phyloP scores from a whole-genome alignment of 2,888 invertebrate genomes.

The Slavum lentiscoides region DNA sequence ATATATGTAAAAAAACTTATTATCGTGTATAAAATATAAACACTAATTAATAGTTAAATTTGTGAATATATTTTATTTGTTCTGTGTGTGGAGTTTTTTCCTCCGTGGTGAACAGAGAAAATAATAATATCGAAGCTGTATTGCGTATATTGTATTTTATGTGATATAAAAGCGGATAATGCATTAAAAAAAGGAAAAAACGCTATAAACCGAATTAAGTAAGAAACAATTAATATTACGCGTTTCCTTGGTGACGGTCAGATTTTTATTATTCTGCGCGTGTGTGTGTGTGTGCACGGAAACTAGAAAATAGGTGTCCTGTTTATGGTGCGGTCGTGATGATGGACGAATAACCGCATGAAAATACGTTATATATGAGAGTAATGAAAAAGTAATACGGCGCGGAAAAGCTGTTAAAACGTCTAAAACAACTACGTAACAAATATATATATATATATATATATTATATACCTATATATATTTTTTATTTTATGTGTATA shows the following conservation, averaged over 20 bases:
- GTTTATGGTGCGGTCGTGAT: background rate
- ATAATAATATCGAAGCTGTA: too few relatives aligned
- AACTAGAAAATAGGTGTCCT: background rate
- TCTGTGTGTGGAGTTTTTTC: too few relatives aligned
- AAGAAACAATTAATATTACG: constrained; percentile 10
- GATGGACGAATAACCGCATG: background rate
- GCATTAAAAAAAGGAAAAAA: background rate
- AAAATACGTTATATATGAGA: constrained; percentile 9
- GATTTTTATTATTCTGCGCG: background rate
- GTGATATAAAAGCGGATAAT: too few relatives aligned
- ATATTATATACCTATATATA: too few relatives aligned
- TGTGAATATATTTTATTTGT: too few relatives aligned
- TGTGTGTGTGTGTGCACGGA: background rate
- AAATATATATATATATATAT: too few relatives aligned
- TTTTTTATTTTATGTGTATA: too few relatives aligned
- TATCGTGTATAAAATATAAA: too few relatives aligned
- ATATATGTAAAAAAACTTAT: too few relatives aligned
- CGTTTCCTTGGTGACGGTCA: background rate
- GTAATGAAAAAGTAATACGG: constrained; percentile 16
- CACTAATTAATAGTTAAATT: too few relatives aligned
- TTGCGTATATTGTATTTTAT: background rate
- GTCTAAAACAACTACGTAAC: background rate
- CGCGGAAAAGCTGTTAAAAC: background rate
- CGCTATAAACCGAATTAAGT: background rate
- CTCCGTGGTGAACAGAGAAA: too few relatives aligned